A percentile compares a stretch with the other conserved stretches of the same genome.
Conservation (phyloP, 2,888 invertebrate species). For the Pseudococcus jackbeardsleyi region DNA sequence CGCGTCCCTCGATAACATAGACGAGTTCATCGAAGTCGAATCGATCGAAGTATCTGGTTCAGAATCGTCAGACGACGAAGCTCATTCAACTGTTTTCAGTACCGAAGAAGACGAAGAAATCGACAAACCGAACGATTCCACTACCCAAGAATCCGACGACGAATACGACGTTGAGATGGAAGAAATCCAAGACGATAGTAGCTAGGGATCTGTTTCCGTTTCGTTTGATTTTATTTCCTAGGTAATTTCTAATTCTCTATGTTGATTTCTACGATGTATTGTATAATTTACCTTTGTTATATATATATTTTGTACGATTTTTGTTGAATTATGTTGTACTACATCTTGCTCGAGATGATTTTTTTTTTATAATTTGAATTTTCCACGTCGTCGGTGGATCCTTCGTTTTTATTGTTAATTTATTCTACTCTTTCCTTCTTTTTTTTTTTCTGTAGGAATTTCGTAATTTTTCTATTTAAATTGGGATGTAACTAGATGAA, state of each 20-base stretch:
- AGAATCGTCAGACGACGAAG: background rate
- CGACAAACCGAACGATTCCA: background rate
- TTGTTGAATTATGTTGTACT: background rate
- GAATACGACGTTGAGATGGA: conserved; percentile 56
- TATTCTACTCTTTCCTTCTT: background rate
- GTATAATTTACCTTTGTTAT: background rate
- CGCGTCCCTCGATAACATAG: background rate
- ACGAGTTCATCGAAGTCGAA: conserved; percentile 43
- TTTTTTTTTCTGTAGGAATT: background rate
- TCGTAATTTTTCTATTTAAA: background rate
- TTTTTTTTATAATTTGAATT: conserved; percentile 16
- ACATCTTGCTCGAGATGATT: background rate
- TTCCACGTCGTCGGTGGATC: background rate
- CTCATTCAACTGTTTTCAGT: background rate
- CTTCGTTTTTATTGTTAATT: conserved; percentile 7
- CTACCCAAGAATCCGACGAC: conserved; percentile 36
- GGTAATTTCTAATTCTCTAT: background rate
- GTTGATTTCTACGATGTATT: background rate
- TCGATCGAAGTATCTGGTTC: conserved; percentile 3
- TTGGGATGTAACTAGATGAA: background rate
- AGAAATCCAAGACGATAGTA: conserved; percentile 57
- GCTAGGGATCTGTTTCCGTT: background rate
- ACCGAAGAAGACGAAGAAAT: background rate
- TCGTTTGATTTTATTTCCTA: background rate
- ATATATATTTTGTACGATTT: background rate